Evolutionary conservation across 1,140 invertebrate genomes (phyloP), one percentile per base, ranked within the genome.

Genomic region (Drosophila lini): DNA sequence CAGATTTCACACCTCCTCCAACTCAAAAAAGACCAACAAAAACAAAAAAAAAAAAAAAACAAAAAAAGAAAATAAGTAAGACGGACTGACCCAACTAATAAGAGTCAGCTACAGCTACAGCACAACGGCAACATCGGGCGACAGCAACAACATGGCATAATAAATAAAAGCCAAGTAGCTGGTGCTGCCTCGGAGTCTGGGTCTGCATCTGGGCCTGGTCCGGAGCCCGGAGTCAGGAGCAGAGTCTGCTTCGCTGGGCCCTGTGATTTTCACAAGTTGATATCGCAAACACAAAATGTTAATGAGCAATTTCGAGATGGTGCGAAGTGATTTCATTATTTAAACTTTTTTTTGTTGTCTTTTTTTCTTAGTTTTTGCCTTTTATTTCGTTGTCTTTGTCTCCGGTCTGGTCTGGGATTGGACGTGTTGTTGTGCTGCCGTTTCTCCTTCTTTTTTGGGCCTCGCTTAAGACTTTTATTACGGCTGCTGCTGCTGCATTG

Each of bases 241-340:
- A 31, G 62, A 69, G 62, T 40, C 67, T 69, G 63, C 50, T 36
- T 32, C 16, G 16, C 22, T 70, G 50, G 68, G 65, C 53, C 65
- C 63, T 76, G 78, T 77, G 90, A 92, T 92, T 92, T 92, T 92
- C 91, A 92, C 91, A 92, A 90, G 82, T 90, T 90, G 91, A 92
- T 92, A 92, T 91, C 82, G 81, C 90, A 85, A 91, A 92, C 91
- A 92, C 91, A 92, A 92, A 92, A 92, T 91, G 91, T 92, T 92
- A 92, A 92, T 92, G 91, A 92, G 91, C 91, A 92, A 92, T 92
- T 92, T 89, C 91, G 88, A 92, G 91, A 92, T 92, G 81, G 91
- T 92, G 91, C 91, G 90, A 92, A 92, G 73, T 89, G 91, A 92
- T 92, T 91, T 92, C 90, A 91, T 91, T 91, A 91, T 91, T 91